Evolutionary conservation across 2,888 invertebrate species (phyloP), one percentile per base, ranked within the genome.

Genomic region (Pilophorus perplexus): DNA sequence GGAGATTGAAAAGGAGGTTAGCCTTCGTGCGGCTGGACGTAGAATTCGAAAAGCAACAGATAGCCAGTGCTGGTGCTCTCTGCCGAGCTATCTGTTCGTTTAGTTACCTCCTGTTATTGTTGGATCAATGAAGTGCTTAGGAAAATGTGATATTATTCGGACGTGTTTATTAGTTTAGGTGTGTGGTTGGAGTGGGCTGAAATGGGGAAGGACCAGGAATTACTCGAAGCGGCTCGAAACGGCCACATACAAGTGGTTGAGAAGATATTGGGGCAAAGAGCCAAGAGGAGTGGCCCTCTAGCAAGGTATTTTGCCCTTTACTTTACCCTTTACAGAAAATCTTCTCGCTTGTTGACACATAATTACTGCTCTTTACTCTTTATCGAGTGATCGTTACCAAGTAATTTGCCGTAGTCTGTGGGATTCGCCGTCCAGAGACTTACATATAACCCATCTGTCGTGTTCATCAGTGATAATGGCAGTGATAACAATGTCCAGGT

Each of bases 131-230:
- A 71, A 70, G 62, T 67, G 68, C 66, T 69, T 57, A 66, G 57
- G 57, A 59, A 52, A 69, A 68, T 69, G 67, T 67, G 64, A 67
- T 69, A 64, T 37, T 46, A 25, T n/a, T 62, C 23, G 20, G 33
- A 25, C 38, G 22, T 37, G 27, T 60, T 52, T 40, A 52, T 52
- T 64, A 40, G 42, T 64, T 52, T 37, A 40, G 52, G 33, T 40
- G 33, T 25, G 14, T 25, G 52, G 52, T 37, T 38, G 52, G 64
- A 40, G 64, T 37, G 23, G 23, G 64, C 40, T 78, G 76, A 76
- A 76, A 96, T 96, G 94, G 95, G 95, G 78, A 93, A 93, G 81
- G 95, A 96, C 80, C 93, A 94, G 80, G 95, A 96, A 81, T 85
- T 96, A 79, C 83, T 96, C 79, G 95, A 96, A 78, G 96, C 94